These are phyloP conservation scores for Motacilla alba DNA, from an alignment of 2,113 vertebrate species.

Conservation along the genomic window DNA sequence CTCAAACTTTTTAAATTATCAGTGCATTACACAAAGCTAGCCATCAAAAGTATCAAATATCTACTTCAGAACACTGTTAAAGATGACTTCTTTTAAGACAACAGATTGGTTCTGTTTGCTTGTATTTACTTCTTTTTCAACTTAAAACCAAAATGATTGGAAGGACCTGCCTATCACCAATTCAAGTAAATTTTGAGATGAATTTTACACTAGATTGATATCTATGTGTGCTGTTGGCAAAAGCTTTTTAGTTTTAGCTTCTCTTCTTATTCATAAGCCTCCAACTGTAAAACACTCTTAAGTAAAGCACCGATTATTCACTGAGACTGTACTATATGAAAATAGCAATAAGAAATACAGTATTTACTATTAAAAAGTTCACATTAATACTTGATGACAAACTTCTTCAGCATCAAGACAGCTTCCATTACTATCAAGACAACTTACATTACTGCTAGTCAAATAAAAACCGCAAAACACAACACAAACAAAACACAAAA, in stretches of 20 bases:
- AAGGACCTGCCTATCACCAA: neutral
- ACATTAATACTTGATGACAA: neutral
- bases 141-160: neutral
- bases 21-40: neutral
- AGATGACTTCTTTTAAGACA: neutral
- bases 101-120: neutral
- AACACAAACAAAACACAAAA: neutral
- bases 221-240: neutral
- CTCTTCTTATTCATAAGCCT: neutral
- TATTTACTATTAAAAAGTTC: neutral
- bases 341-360: neutral
- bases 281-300: neutral
- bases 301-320: neutral
- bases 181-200: neutral
- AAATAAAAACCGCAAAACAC: neutral
- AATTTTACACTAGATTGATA: neutral
- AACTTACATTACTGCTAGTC: neutral
- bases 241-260: neutral
- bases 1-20: neutral
- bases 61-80: neutral
- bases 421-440: neutral
- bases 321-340: neutral
- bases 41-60: neutral
- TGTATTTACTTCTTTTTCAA: neutral
- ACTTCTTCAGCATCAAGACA: neutral